A percentile compares a stretch with the other conserved stretches of the same genome.
These are phyloP conservation scores for Distichodus sexfasciatus DNA, from an alignment of 2,797 vertebrate genomes.

Conservation along the genomic window DNA sequence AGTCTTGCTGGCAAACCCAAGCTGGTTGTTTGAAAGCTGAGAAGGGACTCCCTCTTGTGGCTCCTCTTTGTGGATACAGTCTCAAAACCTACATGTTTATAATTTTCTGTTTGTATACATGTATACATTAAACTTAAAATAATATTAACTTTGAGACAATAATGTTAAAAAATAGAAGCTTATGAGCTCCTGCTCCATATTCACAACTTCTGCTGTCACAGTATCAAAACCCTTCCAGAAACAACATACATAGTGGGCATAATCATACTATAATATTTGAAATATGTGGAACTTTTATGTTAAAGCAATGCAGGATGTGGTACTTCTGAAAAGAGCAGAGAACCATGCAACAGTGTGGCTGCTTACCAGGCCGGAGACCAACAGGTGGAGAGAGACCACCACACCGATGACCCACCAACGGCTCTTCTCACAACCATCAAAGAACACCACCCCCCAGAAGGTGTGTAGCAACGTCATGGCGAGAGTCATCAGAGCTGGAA, in stretches of 20 bases:
- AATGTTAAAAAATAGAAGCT: neutral
- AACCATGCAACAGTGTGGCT: neutral
- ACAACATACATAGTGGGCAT: too few species aligned
- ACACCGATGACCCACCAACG: conserved; percentile 68
- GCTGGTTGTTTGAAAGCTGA: neutral
- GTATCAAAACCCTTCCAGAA: too few species aligned
- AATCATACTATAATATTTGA: too few species aligned
- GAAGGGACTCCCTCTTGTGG: neutral
- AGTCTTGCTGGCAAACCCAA: too few species aligned
- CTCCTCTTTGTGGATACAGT: too few species aligned
- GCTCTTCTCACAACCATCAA: conserved; percentile 73
- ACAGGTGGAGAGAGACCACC: conserved; percentile 68
- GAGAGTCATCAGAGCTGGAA: conserved; percentile 77
- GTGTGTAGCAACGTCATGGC: conserved; percentile 76
- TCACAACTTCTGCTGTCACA: too few species aligned
- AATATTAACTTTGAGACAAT: neutral
- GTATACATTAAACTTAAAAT: neutral
- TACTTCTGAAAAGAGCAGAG: neutral
- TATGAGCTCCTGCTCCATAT: too few species aligned
- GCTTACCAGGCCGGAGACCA: conserved; percentile 73
- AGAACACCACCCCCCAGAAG: conserved; percentile 78
- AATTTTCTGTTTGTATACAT: too few species aligned
- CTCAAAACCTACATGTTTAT: too few species aligned
- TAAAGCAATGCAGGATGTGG: neutral
- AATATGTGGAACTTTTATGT: neutral